These are phyloP conservation scores for Aurelia coerulea DNA, from an alignment of 30 jellyfish, hydroid and myxozoan genomes.

Conservation along the genomic window DNA sequence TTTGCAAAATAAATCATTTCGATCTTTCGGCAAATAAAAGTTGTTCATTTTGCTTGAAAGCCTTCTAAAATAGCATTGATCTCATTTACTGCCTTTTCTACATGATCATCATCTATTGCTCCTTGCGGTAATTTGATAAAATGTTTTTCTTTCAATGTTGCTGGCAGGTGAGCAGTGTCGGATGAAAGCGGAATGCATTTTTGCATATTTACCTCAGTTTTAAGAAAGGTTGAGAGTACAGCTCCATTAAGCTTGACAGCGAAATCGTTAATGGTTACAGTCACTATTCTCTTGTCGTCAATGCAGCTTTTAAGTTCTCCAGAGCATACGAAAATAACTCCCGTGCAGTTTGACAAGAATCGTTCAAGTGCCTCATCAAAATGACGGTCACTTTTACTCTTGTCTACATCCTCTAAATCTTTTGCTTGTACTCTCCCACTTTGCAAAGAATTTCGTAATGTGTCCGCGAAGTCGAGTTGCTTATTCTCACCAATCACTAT, in stretches of 20 bases:
- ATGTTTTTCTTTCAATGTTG: neutral
- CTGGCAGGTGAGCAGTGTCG: constrained; percentile 2
- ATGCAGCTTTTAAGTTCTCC: constrained; percentile 27
- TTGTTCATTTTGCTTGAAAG: neutral
- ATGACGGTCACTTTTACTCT: constrained; percentile 3
- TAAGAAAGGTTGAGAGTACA: neutral
- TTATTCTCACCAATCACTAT: constrained; percentile 27
- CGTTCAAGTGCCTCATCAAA: constrained; percentile 14
- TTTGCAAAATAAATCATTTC: too few relatives aligned
- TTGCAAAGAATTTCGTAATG: constrained; percentile 16
- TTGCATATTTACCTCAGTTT: constrained; percentile 1
- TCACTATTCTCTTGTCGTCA: constrained; percentile 1
- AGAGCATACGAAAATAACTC: constrained; percentile 4
- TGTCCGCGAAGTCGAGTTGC: neutral
- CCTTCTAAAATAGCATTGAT: constrained; percentile 25
- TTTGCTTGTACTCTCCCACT: constrained; percentile 14
- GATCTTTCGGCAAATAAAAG: too few relatives aligned
- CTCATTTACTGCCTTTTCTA: constrained; percentile 1
- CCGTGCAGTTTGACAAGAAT: constrained; percentile 13
- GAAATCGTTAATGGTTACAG: constrained; percentile 8
- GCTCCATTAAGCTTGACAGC: constrained; percentile 10
- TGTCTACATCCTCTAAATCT: constrained; percentile 29
- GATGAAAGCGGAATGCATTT: constrained; percentile 11
- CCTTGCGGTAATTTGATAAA: constrained; percentile 12
- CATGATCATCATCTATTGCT: neutral